phyloP scores from a whole-genome alignment of 2,888 invertebrate species.

The Nomada goodeniana region DNA sequence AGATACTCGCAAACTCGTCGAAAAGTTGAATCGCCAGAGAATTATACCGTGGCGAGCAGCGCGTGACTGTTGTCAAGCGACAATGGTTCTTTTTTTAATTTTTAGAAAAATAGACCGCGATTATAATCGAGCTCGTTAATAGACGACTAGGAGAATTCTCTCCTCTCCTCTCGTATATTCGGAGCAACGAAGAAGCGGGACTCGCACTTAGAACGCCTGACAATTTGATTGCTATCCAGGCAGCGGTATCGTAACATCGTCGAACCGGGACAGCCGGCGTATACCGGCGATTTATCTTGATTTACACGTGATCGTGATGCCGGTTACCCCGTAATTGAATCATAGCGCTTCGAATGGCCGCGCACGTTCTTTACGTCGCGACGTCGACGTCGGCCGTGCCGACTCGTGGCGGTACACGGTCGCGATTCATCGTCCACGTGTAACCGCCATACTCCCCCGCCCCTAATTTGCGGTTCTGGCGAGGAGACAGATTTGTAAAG shows the following conservation, averaged over 20 bases:
- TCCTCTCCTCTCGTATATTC: constrained; percentile 38
- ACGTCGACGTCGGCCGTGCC: constrained; percentile 15
- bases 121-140: too few relatives aligned
- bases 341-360: constrained; percentile 50
- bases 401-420: constrained; percentile 43
- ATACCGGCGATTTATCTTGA: constrained; percentile 64
- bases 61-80: too few relatives aligned
- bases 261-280: constrained; percentile 56
- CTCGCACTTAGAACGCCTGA: constrained; percentile 66
- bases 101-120: too few relatives aligned
- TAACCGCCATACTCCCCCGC: background rate
- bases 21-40: too few relatives aligned
- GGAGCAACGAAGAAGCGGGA: constrained; percentile 53
- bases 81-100: too few relatives aligned
- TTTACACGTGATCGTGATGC: constrained; percentile 66
- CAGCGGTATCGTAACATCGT: constrained; percentile 63
- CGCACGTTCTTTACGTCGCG: constrained; percentile 46
- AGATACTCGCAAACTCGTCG: too few relatives aligned
- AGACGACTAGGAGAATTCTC: background rate
- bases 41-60: too few relatives aligned
- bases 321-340: constrained; percentile 67
- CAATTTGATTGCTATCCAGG: constrained; percentile 70
- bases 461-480: constrained; percentile 47
- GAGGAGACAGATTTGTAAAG: constrained; percentile 33
- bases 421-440: constrained; percentile 51